phyloP scores from a whole-genome alignment of 2,113 vertebrate species.

The Terrapene triunguis region DNA sequence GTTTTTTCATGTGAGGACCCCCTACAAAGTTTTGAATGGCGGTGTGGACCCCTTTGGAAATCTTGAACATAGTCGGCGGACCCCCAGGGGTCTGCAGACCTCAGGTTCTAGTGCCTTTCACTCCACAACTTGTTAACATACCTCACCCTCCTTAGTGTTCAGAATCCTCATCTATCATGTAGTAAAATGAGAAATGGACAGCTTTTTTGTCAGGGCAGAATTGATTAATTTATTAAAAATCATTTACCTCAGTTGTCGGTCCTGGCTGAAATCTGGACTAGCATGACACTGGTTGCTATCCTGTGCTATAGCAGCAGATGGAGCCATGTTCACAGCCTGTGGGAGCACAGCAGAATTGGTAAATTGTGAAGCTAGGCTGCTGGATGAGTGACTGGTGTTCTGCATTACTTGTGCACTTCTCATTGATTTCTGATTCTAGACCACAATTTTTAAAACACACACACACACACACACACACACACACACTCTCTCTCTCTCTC shows the following conservation, averaged over 20 bases:
- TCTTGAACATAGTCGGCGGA: not conserved
- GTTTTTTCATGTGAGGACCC: not conserved
- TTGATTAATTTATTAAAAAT: not conserved
- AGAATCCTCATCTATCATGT: not conserved
- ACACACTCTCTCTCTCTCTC: too few relatives aligned
- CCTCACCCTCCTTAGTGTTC: not conserved
- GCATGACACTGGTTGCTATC: slow-evolving; percentile 63
- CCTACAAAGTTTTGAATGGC: not conserved
- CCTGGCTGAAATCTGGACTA: slow-evolving; percentile 77
- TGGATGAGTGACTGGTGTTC: not conserved
- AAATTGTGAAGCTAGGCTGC: slow-evolving; percentile 44
- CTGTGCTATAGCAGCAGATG: slow-evolving; percentile 50
- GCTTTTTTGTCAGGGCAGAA: not conserved
- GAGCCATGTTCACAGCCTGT: slow-evolving; percentile 52
- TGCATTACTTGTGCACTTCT: slow-evolving; percentile 49
- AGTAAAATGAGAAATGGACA: not conserved
- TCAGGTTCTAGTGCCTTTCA: not conserved
- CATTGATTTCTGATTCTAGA: slow-evolving; percentile 62
- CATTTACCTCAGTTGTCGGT: slow-evolving; percentile 82
- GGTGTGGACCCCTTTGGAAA: not conserved
- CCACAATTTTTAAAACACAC: not conserved
- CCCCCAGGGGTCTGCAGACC: not conserved
- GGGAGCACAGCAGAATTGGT: slow-evolving; percentile 22
- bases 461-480: too few relatives aligned
- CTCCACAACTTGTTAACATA: not conserved